These are phyloP conservation scores for Dryas iulia DNA, from an alignment of 1,140 invertebrate species.

Conservation along the genomic window DNA sequence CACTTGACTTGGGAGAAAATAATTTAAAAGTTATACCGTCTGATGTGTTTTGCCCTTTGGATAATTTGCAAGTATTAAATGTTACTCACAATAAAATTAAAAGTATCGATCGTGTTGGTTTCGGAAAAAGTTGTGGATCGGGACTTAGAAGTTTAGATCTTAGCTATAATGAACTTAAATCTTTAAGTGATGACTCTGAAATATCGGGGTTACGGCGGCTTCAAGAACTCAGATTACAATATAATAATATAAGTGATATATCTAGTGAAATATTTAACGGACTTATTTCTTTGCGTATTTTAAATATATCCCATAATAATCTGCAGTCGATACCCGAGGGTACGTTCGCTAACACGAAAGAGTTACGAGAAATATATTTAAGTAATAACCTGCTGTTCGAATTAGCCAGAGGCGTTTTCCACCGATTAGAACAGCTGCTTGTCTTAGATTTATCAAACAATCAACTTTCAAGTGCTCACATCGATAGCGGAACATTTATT, in stretches of 20 bases:
- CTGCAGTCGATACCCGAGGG: slow-evolving; percentile 88
- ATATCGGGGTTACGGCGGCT: slow-evolving; percentile 86
- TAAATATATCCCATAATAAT: slow-evolving; percentile 92
- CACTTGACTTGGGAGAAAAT: slow-evolving; percentile 89
- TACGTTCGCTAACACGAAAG: slow-evolving; percentile 87
- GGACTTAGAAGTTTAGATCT: slow-evolving; percentile 87
- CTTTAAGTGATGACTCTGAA: slow-evolving; percentile 86
- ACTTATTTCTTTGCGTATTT: slow-evolving; percentile 86
- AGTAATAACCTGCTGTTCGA: slow-evolving; percentile 90
- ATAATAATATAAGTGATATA: slow-evolving; percentile 90
- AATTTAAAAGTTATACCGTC: slow-evolving; percentile 88
- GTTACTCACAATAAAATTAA: slow-evolving; percentile 89
- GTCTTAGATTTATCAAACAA: slow-evolving; percentile 95
- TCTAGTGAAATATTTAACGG: slow-evolving; percentile 89
- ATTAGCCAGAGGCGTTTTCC: slow-evolving; percentile 89
- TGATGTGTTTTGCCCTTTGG: slow-evolving; percentile 87
- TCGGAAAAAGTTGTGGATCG: slow-evolving; percentile 82
- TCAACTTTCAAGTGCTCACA: slow-evolving; percentile 89
- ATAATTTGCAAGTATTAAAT: slow-evolving; percentile 90
- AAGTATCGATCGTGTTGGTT: slow-evolving; percentile 86
- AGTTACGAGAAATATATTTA: slow-evolving; percentile 90
- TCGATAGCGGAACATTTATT: slow-evolving; percentile 90
- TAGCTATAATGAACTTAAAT: slow-evolving; percentile 88
- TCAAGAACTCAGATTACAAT: slow-evolving; percentile 88
- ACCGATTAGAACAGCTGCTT: slow-evolving; percentile 90